Conservation (phyloP, 2,888 invertebrate species). For the Dinocampus coccinellae region DNA sequence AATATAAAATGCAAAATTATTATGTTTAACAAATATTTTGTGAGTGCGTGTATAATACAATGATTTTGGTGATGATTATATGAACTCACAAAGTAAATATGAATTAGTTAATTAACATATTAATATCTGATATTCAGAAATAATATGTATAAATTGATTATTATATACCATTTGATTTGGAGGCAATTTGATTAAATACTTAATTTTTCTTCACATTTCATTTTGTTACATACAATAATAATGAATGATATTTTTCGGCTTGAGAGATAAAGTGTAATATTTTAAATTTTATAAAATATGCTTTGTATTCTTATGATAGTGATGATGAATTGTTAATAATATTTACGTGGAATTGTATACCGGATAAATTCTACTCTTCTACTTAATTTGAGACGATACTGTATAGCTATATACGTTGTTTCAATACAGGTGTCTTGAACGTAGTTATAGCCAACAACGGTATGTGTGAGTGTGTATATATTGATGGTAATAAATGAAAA, state of each 20-base stretch:
- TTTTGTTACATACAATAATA: too few species aligned
- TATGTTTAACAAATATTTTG: too few species aligned
- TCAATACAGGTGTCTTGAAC: conserved; percentile 2
- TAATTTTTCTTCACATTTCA: neutral
- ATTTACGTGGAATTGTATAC: neutral
- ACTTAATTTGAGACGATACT: neutral
- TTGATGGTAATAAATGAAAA: conserved; percentile 38
- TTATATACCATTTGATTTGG: too few species aligned
- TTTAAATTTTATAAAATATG: neutral
- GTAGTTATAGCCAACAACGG: neutral
- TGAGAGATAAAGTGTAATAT: neutral
- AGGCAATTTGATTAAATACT: too few species aligned
- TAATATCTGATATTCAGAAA: too few species aligned
- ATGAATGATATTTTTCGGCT: neutral
- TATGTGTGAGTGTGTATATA: conserved; percentile 35
- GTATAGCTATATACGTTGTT: neutral
- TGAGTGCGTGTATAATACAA: too few species aligned
- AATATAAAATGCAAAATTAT: too few species aligned
- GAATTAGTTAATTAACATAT: too few species aligned
- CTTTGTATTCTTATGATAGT: neutral
- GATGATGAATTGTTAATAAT: neutral
- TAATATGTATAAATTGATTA: too few species aligned
- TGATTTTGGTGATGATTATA: too few species aligned
- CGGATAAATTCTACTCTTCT: neutral
- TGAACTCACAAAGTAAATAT: too few species aligned